phyloP scores from a whole-genome alignment of 2,888 invertebrate genomes.

The Drosophila pseudotakahashii region DNA sequence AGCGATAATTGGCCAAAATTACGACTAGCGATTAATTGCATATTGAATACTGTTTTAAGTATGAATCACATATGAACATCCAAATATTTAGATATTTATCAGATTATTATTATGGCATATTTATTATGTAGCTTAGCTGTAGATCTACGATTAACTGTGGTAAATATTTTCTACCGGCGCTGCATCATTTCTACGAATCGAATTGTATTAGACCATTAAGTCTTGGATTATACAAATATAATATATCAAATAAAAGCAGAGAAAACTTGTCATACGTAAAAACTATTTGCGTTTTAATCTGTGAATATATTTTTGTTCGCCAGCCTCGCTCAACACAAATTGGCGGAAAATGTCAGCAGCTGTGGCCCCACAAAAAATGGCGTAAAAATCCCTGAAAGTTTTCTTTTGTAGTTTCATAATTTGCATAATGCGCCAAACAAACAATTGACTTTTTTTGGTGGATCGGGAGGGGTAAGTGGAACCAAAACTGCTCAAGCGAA shows the following conservation, averaged over 20 bases:
- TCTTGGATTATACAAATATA: slow-evolving; percentile 51
- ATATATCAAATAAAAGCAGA: slow-evolving; percentile 67
- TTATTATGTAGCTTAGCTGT: slow-evolving; percentile 74
- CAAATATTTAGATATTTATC: slow-evolving; percentile 28
- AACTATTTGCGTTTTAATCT: neutral
- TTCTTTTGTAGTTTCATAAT: slow-evolving; percentile 59
- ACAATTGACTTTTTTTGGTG: slow-evolving; percentile 48
- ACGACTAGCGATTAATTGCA: slow-evolving; percentile 44
- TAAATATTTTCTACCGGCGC: slow-evolving; percentile 58
- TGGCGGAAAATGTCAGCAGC: slow-evolving; percentile 32
- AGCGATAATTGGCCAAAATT: slow-evolving; percentile 57
- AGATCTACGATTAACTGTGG: slow-evolving; percentile 57
- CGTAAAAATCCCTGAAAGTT: slow-evolving; percentile 34
- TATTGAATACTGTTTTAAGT: slow-evolving; percentile 74
- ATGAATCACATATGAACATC: slow-evolving; percentile 50
- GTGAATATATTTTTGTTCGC: neutral
- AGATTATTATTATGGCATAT: slow-evolving; percentile 42
- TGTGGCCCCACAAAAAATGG: slow-evolving; percentile 23
- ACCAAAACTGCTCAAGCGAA: slow-evolving; percentile 32
- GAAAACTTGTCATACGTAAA: slow-evolving; percentile 51
- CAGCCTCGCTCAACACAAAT: slow-evolving; percentile 21
- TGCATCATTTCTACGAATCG: slow-evolving; percentile 66
- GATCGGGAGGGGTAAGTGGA: neutral
- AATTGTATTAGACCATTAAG: slow-evolving; percentile 58
- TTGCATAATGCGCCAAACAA: slow-evolving; percentile 68